These are phyloP conservation scores for Pharmacophagus antenor DNA, from an alignment of 2,888 invertebrate species.

Conservation along the genomic window DNA sequence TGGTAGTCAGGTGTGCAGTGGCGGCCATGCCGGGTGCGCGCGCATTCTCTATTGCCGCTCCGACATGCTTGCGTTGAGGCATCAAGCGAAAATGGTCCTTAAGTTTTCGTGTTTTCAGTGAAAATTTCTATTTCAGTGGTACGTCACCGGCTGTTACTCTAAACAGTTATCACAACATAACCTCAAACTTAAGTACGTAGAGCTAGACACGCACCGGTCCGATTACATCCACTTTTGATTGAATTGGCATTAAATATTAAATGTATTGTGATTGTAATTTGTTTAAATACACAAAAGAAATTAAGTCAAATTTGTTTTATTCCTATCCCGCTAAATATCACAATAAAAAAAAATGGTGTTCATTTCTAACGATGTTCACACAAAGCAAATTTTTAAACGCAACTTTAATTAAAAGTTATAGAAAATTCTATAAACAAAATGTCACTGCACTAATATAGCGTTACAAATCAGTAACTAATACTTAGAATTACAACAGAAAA, in stretches of 20 bases:
- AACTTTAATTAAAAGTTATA: not conserved
- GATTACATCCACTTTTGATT: slow-evolving; percentile 51
- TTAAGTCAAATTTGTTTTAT: slow-evolving; percentile 70
- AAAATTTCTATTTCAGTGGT: slow-evolving; percentile 46
- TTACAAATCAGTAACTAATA: not conserved
- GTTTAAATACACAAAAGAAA: slow-evolving; percentile 64
- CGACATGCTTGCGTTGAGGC: slow-evolving; percentile 49
- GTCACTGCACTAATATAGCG: slow-evolving; percentile 11
- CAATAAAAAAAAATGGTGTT: not conserved
- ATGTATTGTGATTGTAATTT: slow-evolving; percentile 49
- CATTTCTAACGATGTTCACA: not conserved
- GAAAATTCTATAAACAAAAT: slow-evolving; percentile 1
- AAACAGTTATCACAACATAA: slow-evolving; percentile 79
- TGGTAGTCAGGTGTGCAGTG: slow-evolving; percentile 73
- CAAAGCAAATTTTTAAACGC: not conserved
- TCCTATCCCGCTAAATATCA: slow-evolving; percentile 45
- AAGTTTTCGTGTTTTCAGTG: slow-evolving; percentile 55
- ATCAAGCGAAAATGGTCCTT: slow-evolving; percentile 64
- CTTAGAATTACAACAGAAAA: not conserved
- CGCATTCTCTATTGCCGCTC: slow-evolving; percentile 64
- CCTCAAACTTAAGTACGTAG: slow-evolving; percentile 71
- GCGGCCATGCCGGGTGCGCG: slow-evolving; percentile 79
- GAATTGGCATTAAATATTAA: slow-evolving; percentile 63
- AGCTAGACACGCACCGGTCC: slow-evolving; percentile 63
- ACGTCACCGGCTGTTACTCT: slow-evolving; percentile 62